Evolutionary conservation across 2,113 vertebrate species (phyloP), one percentile per base, ranked within the genome.

Genomic region (Petrocephalus microphthalmus): DNA sequence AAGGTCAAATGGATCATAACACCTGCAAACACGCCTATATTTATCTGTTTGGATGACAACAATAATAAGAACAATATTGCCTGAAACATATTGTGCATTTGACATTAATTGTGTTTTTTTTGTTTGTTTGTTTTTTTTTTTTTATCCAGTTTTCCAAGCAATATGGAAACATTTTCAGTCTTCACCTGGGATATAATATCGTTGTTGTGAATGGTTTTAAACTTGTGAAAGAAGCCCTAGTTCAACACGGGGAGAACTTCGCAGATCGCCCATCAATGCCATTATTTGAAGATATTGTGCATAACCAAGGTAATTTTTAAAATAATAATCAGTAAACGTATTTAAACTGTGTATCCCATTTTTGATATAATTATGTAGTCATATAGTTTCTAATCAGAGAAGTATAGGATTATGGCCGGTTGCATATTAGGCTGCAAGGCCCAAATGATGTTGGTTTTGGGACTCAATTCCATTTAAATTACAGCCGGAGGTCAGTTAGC

Each of bases 281-380:
- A 10, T 0, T 95, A 0, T 47, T 93, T 89, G 13, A 89, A 0
- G 88, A 60, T 0, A 0, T 91, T 0, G 0, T 89, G 47, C 91
- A 89, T 47, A 89, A 89, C 19, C 89, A 89, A 90, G 96, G 96
- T 96, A 89, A 60, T 86, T 89, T 8, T 47, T n/a, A 74, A 64
- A 64, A 60, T n/a, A 64, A 64, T 64, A 64, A 64, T 64, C 57
- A 10, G n/a, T 11, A 25, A 64, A 7, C n/a, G 3, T 25, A n/a
- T 64, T 29, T 64, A n/a, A 64, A 64, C 60, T 64, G 57, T 64
- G n/a, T 64, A 64, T 64, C 3, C n/a, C 60, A 64, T 64, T 7
- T 64, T 25, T 64, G 22, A n/a, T 64, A n/a, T 64, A n/a, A 64
- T 49, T 11, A 64, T 64, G 8, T 8, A 64, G 47, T 49, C 47